Evolutionary conservation across 2,888 invertebrate genomes (phyloP).

Genomic region (Heliconius ethilla): DNA sequence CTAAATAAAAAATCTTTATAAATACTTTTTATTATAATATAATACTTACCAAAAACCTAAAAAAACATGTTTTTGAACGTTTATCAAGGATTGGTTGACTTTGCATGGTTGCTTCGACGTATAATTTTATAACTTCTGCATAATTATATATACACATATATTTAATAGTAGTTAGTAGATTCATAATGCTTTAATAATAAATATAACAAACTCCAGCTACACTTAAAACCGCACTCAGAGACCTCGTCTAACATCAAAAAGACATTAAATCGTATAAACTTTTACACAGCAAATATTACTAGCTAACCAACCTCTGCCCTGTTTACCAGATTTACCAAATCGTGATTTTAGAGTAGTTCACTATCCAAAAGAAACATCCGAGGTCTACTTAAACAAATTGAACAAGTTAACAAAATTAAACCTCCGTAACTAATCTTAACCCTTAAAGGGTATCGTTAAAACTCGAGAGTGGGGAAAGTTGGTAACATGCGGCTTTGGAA

Average conservation of each 20-base stretch:
- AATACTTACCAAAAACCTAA: too few species aligned
- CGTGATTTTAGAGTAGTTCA: slow-evolving; percentile 1
- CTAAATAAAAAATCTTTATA: too few species aligned
- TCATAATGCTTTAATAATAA: not conserved
- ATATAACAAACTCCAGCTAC: not conserved
- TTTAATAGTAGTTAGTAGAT: too few species aligned
- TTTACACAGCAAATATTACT: not conserved
- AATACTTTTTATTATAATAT: too few species aligned
- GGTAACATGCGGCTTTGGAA: slow-evolving; percentile 46
- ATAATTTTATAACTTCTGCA: too few species aligned
- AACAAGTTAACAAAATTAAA: slow-evolving; percentile 31
- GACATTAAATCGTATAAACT: not conserved
- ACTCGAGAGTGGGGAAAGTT: slow-evolving; percentile 44
- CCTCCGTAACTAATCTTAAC: slow-evolving; percentile 31
- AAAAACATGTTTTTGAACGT: too few species aligned
- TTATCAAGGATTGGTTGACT: too few species aligned
- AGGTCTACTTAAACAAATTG: slow-evolving; percentile 28
- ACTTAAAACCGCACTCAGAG: not conserved
- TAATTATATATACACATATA: too few species aligned
- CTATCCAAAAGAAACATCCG: slow-evolving; percentile 26
- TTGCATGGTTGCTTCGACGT: too few species aligned
- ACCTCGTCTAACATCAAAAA: not conserved
- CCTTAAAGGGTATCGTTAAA: slow-evolving; percentile 37
- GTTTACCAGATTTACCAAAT: slow-evolving; percentile 2
- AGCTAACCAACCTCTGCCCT: not conserved